Conservation (phyloP, 2,113 vertebrate genomes). For the Nymphicus hollandicus region DNA sequence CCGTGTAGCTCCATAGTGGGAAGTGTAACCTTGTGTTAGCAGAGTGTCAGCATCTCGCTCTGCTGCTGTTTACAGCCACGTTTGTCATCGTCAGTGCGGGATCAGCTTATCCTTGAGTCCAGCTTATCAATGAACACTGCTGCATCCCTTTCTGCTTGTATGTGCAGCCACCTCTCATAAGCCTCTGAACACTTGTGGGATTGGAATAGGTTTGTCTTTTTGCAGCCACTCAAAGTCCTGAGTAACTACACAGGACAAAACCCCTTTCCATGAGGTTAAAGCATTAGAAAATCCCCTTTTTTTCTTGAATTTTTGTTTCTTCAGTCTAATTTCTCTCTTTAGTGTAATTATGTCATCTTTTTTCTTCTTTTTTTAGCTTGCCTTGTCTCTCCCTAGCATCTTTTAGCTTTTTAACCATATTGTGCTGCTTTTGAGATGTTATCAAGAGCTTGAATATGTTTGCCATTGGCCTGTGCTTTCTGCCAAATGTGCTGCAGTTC, state of each 20-base stretch:
- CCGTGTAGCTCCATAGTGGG: slow-evolving; percentile 27
- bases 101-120: slow-evolving; percentile 66
- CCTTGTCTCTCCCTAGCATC: neutral
- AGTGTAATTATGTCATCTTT: neutral
- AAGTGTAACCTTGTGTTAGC: slow-evolving; percentile 57
- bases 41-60: slow-evolving; percentile 70
- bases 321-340: neutral
- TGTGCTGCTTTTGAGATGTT: neutral
- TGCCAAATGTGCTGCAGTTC: neutral
- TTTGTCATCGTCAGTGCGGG: slow-evolving; percentile 50
- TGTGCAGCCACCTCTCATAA: neutral
- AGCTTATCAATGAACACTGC: neutral
- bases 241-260: neutral
- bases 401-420: neutral
- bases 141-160: neutral
- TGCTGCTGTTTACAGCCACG: slow-evolving; percentile 64
- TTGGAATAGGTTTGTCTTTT: neutral
- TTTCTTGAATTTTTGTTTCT: neutral
- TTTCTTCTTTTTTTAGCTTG: neutral
- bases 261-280: neutral
- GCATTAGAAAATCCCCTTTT: neutral
- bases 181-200: neutral
- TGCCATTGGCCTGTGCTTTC: neutral
- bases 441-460: neutral
- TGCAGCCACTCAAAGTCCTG: neutral